Evolutionary conservation across 2,797 vertebrate species (phyloP), one percentile per base, ranked within the genome.

Genomic region (Lacerta agilis): DNA sequence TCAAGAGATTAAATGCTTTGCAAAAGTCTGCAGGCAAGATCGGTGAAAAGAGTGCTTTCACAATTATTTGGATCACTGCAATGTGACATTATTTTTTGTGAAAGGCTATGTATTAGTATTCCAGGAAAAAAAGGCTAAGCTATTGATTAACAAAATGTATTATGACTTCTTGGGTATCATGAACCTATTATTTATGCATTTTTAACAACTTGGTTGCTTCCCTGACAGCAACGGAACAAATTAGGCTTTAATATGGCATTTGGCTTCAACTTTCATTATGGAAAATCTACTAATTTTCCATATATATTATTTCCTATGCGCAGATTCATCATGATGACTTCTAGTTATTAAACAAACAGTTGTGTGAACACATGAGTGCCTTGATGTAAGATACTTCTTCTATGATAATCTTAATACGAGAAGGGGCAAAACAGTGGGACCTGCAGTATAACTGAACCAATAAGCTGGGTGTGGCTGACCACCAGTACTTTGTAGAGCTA

Each of bases 121-220:
- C n/a, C 23, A 79, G 64, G 33, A 15, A n/a, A 86, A 86, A 79
- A 75, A 20, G 71, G 10, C 15, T 11, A 79, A 33, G 38, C 25
- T 86, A 41, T 86, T 55, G 33, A 86, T 86, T 79, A 80, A 58
- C 3, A 41, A 71, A 86, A 80, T 55, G n/a, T 36, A 79, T 71
- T 86, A 4, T 7, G n/a, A 38, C 15, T 55, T 58, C 43, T 71
- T 49, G 45, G n/a, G 77, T 18, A 55, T 79, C 55, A 71, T n/a
- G 55, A 79, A 58, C 23, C 23, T 71, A 55, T 79, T 36, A 45
- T 79, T 71, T 72, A 79, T n/a, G 25, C 49, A 58, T 43, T 86
- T 85, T 72, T 58, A 80, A 61, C 33, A 41, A 72, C 20, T 58
- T 41, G 8, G 41, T 86, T 72, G 3, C 79, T 86, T 71, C 9